A percentile compares a stretch with the other conserved stretches of the same genome.
phyloP scores from a whole-genome alignment of 1,140 invertebrate genomes.

The Platyscapa corneri region DNA sequence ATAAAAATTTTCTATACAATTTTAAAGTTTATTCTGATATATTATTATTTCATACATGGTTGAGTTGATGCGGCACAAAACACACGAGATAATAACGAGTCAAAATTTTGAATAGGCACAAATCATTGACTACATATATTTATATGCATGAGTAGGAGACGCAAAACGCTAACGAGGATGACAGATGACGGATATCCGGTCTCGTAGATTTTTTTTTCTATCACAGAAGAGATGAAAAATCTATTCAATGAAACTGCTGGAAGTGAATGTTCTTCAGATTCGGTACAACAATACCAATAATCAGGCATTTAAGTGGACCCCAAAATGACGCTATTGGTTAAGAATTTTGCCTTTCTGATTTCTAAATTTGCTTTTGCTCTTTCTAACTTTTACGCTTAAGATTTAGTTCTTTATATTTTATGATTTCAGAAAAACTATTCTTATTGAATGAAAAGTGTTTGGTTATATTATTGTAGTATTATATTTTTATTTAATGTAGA shows the following conservation, averaged over 20 bases:
- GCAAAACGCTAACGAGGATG: not conserved
- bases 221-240: not conserved
- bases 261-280: conserved; percentile 39
- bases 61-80: too few relatives aligned
- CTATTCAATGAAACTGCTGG: not conserved
- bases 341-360: not conserved
- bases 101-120: conserved; percentile 17
- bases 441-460: too few relatives aligned
- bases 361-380: not conserved
- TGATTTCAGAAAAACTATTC: too few relatives aligned
- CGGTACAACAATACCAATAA: conserved; percentile 67
- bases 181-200: conserved; percentile 48
- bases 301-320: conserved; percentile 55
- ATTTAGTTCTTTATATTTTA: too few relatives aligned
- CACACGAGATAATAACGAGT: conserved; percentile 23
- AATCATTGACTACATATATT: not conserved
- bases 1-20: not conserved
- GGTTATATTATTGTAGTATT: too few relatives aligned
- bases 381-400: not conserved
- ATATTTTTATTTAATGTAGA: too few relatives aligned
- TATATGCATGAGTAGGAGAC: not conserved
- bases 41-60: too few relatives aligned
- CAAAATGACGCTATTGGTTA: not conserved
- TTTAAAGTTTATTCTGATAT: too few relatives aligned
- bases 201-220: not conserved